These are phyloP conservation scores for Myotis pilosus DNA, from an alignment of 2,797 vertebrate species.

Conservation along the genomic window DNA sequence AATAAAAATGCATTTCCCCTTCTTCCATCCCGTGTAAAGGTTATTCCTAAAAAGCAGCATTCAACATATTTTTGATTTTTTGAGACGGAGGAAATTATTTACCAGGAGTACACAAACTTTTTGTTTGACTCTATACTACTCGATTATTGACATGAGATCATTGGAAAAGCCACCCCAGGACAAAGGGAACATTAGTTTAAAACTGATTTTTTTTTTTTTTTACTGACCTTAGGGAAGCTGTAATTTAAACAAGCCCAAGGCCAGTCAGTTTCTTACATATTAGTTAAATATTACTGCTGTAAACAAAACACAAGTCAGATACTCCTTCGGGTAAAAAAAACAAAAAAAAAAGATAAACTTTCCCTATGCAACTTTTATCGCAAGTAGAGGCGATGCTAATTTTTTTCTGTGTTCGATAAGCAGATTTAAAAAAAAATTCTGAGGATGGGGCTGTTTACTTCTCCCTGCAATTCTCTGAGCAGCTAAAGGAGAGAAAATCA, in stretches of 20 bases:
- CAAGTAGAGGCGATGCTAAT: constrained; percentile 78
- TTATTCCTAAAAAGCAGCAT: constrained; percentile 74
- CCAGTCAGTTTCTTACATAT: constrained; percentile 75
- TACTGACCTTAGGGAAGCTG: constrained; percentile 70
- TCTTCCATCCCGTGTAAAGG: constrained; percentile 50
- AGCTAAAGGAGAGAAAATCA: constrained; percentile 79
- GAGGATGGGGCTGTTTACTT: constrained; percentile 74
- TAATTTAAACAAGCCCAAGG: constrained; percentile 77
- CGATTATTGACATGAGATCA: constrained; percentile 59
- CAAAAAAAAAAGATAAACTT: constrained; percentile 79
- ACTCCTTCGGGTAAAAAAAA: constrained; percentile 46
- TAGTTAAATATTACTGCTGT: constrained; percentile 73
- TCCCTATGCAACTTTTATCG: constrained; percentile 74
- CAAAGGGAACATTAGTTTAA: constrained; percentile 68
- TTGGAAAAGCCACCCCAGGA: constrained; percentile 67
- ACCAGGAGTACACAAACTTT: constrained; percentile 54
- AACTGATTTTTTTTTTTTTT: background rate
- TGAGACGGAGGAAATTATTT: constrained; percentile 60
- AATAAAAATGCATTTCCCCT: background rate
- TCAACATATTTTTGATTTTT: constrained; percentile 20
- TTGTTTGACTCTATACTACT: constrained; percentile 59
- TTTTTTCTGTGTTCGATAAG: constrained; percentile 80
- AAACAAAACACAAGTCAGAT: constrained; percentile 75
- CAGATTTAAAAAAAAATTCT: constrained; percentile 69
- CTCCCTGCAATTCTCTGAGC: constrained; percentile 70